phyloP scores from a whole-genome alignment of 2,113 vertebrate genomes.

The Uropsilus gracilis region DNA sequence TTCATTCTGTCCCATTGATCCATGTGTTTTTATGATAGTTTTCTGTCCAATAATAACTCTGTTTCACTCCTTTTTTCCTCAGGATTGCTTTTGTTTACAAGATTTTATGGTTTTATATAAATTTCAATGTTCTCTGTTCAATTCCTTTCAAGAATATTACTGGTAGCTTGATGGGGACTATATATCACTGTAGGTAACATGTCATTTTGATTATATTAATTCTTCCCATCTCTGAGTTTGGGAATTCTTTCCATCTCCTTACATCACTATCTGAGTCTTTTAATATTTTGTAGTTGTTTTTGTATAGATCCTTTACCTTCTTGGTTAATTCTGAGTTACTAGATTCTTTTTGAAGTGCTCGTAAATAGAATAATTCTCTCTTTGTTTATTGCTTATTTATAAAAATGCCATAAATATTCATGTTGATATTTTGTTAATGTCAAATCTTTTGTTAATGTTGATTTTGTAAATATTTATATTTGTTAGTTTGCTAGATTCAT shows the following conservation, averaged over 20 bases:
- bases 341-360: neutral
- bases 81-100: too few species aligned
- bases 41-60: too few species aligned
- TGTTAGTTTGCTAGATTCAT: too few species aligned
- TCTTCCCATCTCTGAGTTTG: neutral
- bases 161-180: neutral
- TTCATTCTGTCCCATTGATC: too few species aligned
- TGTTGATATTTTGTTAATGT: too few species aligned
- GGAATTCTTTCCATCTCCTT: neutral
- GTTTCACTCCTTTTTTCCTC: too few species aligned
- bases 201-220: neutral
- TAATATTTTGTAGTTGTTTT: neutral
- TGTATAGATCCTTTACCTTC: neutral
- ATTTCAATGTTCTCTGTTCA: neutral
- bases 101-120: too few species aligned
- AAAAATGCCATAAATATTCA: neutral
- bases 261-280: too few species aligned
- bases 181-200: neutral
- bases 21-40: too few species aligned
- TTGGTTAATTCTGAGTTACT: neutral
- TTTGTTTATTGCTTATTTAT: neutral
- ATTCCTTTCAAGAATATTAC: neutral
- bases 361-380: neutral
- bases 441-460: neutral
- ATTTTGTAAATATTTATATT: neutral